phyloP scores from a whole-genome alignment of 2,113 vertebrate genomes.

The Dinomys branickii region DNA sequence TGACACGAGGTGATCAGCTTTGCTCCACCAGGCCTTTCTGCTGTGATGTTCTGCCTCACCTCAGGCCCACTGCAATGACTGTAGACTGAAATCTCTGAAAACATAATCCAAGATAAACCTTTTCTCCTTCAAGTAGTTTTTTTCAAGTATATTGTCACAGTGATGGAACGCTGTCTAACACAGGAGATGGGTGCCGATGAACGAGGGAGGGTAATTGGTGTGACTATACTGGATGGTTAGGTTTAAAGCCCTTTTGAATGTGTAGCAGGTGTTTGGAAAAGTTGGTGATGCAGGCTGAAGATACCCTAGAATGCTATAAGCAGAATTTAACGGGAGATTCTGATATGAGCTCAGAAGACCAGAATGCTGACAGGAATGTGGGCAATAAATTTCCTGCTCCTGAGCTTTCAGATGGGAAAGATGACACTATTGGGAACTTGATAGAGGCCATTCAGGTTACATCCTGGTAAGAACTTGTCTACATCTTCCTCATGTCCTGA shows the following conservation, averaged over 20 bases:
- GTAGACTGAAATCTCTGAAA: neutral
- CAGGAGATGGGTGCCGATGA: neutral
- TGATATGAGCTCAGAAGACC: neutral
- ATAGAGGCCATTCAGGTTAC: neutral
- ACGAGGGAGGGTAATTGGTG: neutral
- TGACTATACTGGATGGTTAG: neutral
- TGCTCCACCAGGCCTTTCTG: neutral
- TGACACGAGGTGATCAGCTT: neutral
- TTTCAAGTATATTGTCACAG: neutral
- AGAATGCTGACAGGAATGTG: neutral
- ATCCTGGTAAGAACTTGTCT: neutral
- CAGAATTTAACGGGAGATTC: neutral
- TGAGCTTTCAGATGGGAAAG: neutral
- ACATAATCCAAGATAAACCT: neutral
- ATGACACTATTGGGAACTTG: neutral
- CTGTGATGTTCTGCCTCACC: neutral
- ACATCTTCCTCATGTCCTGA: neutral
- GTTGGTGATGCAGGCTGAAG: neutral
- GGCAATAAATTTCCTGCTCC: neutral
- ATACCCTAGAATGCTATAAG: neutral
- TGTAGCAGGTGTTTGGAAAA: neutral
- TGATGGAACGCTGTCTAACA: neutral
- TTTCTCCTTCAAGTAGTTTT: neutral
- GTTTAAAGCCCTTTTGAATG: neutral
- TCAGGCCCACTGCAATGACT: neutral